Evolutionary conservation across 2,797 vertebrate species (phyloP), one percentile per base, ranked within the genome.

Genomic region (Benthosema pterotum): DNA sequence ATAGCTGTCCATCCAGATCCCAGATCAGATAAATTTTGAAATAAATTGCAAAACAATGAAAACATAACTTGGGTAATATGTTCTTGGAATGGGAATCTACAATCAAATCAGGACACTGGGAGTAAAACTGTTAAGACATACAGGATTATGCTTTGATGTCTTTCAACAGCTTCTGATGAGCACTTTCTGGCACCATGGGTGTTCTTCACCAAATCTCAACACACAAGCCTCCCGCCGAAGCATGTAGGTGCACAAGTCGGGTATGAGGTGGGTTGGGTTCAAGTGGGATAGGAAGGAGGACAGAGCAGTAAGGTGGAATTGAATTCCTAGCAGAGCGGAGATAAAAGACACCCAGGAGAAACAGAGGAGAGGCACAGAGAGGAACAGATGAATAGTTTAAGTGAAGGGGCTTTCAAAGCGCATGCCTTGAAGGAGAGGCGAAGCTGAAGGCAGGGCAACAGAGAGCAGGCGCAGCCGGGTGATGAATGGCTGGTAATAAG

Each of bases 401-500:
- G 69, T 51, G 74, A 73, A 49, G 17, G 48, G 75, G 68, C 73
- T 76, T 68, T 75, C 60, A 83, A 82, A 80, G 70, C 46, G 60
- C 11, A 32, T 75, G 77, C 75, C 77, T 52, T 59, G 78, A 72
- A 67, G 80, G 57, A 74, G 72, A 72, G 69, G 65, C 11, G 7
- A 69, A 68, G 79, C 78, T 72, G 67, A 82, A 58, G 61, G 73
- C 68, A 60, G 57, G 58, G 50, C 60, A 67, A 72, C 57, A 57
- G 49, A 42, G 68, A 50, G 18, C 63, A 57, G 77, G 70, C n/a
- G 8, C 8, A n/a, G 28, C 25, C 72, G 49, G 77, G 73, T 89
- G 89, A 91, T 87, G 83, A 91, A 89, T 88, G 85, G 65, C 74
- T 80, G 49, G 69, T 85, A 89, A 90, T 90, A 89, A 89, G 84